Evolutionary conservation across 2,888 invertebrate species (phyloP), one percentile per base, ranked within the genome.

Genomic region (Dioctria rufipes): DNA sequence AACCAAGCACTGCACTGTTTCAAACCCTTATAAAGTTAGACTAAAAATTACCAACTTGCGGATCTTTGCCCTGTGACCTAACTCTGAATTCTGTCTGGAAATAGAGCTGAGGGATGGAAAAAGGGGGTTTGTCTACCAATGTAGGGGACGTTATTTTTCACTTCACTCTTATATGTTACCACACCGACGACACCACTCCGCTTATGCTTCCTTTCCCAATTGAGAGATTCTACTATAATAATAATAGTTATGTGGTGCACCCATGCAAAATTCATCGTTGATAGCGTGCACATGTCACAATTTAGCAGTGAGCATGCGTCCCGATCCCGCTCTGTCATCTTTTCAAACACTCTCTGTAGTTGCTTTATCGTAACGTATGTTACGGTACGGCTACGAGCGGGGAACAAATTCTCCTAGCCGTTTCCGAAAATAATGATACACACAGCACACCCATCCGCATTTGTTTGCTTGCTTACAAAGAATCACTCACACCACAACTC

Each of bases 271-370:
- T 60, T 58, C 75, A 60, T 42, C 75, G 42, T 75, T 60, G 60
- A 75, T 75, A 75, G 75, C 58, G 75, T 60, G 75, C 75, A 75
- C 75, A 75, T 75, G 75, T 75, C 75, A 43, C 43, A 42, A n/a
- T 60, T 25, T 13, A 11, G 25, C 11, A 61, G 60, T 60, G 75
- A 25, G 75, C 75, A 75, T 75, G 75, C 75, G 75, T 75, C 61
- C 51, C 49, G 54, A 39, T 25, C 25, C 25, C 25, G 25, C 54
- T 37, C 54, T 6, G 40, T 0, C 39, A 4, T 75, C 60, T 13
- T 60, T 61, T 40, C 75, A 42, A 60, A 60, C n/a, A 60, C 60
- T 60, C 43, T 43, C 75, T 13, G 13, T n/a, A 6, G 13, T 6
- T 13, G 5, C n/a, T 6, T 60, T 60, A 11, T 13, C 25, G n/a